These are phyloP conservation scores for Tangara arthus DNA, from an alignment of 2,797 vertebrate genomes.

Conservation along the genomic window DNA sequence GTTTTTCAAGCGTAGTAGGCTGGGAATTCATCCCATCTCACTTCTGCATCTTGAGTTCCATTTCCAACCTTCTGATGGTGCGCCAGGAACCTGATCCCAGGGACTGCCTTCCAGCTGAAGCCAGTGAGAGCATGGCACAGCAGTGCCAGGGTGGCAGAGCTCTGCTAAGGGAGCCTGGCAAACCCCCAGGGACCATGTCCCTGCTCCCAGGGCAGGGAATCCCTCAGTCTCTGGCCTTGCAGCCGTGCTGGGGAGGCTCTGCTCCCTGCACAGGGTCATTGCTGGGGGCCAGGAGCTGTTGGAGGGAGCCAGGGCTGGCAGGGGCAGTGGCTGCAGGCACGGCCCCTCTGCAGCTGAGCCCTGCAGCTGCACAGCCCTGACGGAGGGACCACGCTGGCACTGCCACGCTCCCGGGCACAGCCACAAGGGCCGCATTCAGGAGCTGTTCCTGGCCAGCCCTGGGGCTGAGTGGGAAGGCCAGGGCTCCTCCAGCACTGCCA, in stretches of 20 bases:
- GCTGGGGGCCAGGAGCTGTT: neutral
- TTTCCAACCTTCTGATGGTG: neutral
- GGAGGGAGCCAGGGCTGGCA: neutral
- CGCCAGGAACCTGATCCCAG: neutral
- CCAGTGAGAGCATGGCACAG: neutral
- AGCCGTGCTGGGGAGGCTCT: neutral
- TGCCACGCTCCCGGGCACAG: neutral
- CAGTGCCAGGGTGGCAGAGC: neutral
- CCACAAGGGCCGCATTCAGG: neutral
- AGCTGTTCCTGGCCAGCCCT: rapidly evolving
- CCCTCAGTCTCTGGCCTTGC: neutral
- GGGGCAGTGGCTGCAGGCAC: rapidly evolving
- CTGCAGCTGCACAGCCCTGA: neutral
- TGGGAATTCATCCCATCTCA: neutral
- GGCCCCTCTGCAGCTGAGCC: neutral
- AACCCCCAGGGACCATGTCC: neutral
- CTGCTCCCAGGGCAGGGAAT: neutral
- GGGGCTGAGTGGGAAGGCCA: neutral
- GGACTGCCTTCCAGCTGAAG: neutral
- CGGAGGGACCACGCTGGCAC: neutral
- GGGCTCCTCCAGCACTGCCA: neutral
- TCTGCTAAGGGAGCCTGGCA: neutral
- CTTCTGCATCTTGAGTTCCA: neutral
- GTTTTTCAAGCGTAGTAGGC: neutral
- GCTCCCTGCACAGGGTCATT: rapidly evolving